A percentile compares a stretch with the other conserved stretches of the same genome.
Evolutionary conservation across 2,888 invertebrate genomes (phyloP).

Genomic region (Oasisia sp.): DNA sequence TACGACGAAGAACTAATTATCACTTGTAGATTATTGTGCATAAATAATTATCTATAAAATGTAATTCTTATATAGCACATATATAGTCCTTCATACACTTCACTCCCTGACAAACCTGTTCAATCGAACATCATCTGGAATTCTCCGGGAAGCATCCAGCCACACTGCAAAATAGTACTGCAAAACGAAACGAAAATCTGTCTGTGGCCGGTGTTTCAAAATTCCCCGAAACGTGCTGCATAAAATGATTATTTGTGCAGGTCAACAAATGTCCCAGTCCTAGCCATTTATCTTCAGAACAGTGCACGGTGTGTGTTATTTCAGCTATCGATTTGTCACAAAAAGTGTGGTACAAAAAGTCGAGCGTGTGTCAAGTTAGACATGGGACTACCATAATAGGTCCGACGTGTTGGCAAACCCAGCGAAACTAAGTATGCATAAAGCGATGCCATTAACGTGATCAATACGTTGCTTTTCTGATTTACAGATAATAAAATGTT

Average conservation of each 20-base stretch:
- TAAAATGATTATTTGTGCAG: not conserved
- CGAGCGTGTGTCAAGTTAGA: not conserved
- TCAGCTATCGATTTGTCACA: not conserved
- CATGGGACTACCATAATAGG: not conserved
- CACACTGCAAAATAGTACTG: no score
- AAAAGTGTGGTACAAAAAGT: not conserved
- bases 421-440: not conserved
- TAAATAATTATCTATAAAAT: no score
- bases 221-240: not conserved
- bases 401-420: not conserved
- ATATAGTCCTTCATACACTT: no score
- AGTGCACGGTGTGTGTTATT: not conserved
- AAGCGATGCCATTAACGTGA: not conserved
- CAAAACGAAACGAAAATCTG: not conserved
- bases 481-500: not conserved
- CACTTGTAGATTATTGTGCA: no score
- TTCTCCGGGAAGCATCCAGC: no score
- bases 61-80: no score
- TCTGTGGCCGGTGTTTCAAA: not conserved
- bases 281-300: not conserved
- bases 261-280: not conserved
- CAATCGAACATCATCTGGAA: no score
- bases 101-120: no score
- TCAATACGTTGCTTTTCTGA: not conserved
- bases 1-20: no score